A percentile compares a stretch with the other conserved stretches of the same genome.
phyloP scores from a whole-genome alignment of 2,888 invertebrate genomes.

The Acleris laterana region DNA sequence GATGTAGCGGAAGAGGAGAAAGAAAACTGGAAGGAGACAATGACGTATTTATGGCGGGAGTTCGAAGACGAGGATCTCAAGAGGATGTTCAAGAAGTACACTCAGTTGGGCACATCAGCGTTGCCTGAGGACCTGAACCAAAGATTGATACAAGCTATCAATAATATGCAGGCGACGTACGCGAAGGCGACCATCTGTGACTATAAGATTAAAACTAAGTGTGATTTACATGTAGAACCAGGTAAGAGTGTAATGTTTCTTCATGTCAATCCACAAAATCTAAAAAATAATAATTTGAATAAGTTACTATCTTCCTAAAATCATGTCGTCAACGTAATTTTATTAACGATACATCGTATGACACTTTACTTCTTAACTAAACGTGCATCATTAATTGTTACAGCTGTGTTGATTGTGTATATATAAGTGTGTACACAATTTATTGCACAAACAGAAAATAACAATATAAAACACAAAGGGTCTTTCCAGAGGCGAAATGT shows the following conservation, averaged over 20 bases:
- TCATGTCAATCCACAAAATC: no score
- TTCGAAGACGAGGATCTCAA: slow-evolving; percentile 87
- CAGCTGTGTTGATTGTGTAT: no score
- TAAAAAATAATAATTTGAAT: no score
- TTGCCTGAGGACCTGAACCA: slow-evolving; percentile 88
- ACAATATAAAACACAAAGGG: no score
- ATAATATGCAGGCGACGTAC: slow-evolving; percentile 90
- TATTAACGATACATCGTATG: no score
- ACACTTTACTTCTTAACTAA: no score
- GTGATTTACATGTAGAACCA: slow-evolving; percentile 90
- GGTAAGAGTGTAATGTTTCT: slow-evolving; percentile 57
- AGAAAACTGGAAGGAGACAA: slow-evolving; percentile 86
- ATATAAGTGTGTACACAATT: no score
- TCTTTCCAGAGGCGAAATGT: no score
- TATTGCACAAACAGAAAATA: no score
- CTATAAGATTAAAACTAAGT: slow-evolving; percentile 85
- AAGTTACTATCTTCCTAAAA: no score
- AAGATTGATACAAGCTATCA: slow-evolving; percentile 85
- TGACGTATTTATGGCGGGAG: slow-evolving; percentile 88
- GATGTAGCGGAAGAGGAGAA: slow-evolving; percentile 84
- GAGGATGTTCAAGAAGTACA: slow-evolving; percentile 89
- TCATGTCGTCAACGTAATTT: no score
- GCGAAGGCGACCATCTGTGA: slow-evolving; percentile 91
- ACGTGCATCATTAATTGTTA: no score
- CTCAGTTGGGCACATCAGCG: slow-evolving; percentile 89